phyloP scores from a whole-genome alignment of 1,140 invertebrate genomes.

The Hormaphis cornu region DNA sequence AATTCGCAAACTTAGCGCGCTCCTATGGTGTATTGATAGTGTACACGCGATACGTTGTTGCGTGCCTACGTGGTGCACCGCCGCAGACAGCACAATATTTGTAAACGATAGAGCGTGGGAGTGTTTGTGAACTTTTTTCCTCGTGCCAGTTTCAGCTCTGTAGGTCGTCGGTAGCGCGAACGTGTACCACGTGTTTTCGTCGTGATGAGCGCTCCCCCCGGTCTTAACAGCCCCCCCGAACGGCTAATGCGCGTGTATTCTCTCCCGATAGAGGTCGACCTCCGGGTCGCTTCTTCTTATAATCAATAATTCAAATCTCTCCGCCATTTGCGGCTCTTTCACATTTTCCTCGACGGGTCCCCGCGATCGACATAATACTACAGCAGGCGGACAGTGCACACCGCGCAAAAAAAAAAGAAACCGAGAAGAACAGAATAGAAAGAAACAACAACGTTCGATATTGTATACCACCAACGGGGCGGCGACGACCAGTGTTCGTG shows the following conservation, averaged over 20 bases:
- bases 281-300: not conserved
- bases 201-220: not conserved
- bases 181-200: not conserved
- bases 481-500: not conserved
- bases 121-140: not conserved
- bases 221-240: not conserved
- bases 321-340: no score
- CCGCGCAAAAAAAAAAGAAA: no score
- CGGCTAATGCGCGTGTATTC: not conserved
- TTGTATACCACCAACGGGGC: no score
- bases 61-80: not conserved
- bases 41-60: no score
- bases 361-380: no score
- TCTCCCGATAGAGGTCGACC: not conserved
- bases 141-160: not conserved
- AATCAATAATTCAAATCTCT: slow-evolving; percentile 17
- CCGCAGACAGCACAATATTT: no score
- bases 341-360: no score
- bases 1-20: no score
- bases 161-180: slow-evolving; percentile 21
- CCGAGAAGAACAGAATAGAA: no score
- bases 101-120: slow-evolving; percentile 15
- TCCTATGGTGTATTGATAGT: no score
- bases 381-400: no score
- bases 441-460: no score